These are phyloP conservation scores for Antigone vipio DNA, from an alignment of 2,113 vertebrate species.

Conservation along the genomic window DNA sequence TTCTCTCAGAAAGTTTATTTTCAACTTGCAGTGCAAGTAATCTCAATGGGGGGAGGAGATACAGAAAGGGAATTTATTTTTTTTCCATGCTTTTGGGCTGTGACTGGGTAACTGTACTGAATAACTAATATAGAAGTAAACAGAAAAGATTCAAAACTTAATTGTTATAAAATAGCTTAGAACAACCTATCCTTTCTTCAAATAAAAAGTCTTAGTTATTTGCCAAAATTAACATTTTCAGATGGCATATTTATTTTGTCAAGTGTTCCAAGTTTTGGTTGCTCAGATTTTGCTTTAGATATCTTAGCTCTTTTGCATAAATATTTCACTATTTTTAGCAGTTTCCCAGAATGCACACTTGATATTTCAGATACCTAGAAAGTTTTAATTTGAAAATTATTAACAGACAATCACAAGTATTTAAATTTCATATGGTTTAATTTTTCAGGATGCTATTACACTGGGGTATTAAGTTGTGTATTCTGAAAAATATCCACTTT, in stretches of 20 bases:
- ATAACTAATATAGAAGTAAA: not conserved
- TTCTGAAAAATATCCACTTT: not conserved
- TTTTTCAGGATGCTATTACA: not conserved
- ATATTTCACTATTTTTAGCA: not conserved
- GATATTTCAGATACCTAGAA: not conserved
- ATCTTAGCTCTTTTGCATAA: not conserved
- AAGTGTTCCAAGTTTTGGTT: not conserved
- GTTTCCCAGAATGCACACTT: not conserved
- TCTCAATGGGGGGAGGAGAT: not conserved
- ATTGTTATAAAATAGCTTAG: not conserved
- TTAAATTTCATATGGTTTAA: not conserved
- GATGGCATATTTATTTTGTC: not conserved
- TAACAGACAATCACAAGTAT: not conserved
- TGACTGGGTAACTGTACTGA: not conserved
- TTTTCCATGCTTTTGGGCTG: not conserved
- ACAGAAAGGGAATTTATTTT: not conserved
- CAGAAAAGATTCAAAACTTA: not conserved
- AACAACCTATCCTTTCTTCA: not conserved
- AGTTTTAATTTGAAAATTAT: not conserved
- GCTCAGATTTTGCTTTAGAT: not conserved
- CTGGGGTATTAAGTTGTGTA: not conserved
- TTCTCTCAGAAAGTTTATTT: not conserved
- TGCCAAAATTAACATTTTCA: not conserved
- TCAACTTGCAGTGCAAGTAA: not conserved
- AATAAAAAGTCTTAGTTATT: not conserved